Conservation (phyloP, 2,888 invertebrate species). For the Cantharis flavilabris region DNA sequence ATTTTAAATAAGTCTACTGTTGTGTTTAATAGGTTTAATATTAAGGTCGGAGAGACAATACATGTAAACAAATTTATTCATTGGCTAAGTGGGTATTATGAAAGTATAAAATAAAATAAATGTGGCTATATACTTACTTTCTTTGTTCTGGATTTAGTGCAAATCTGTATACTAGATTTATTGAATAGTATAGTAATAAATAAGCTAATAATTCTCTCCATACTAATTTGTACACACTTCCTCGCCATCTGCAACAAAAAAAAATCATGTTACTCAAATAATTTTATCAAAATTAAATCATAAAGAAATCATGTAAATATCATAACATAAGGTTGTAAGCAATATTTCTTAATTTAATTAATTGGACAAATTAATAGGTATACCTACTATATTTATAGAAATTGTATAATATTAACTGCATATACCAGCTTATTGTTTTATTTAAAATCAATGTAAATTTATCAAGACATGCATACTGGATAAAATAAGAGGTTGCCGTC, state of each 20-base stretch:
- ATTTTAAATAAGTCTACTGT: too few relatives aligned
- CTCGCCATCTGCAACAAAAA: conserved; percentile 81
- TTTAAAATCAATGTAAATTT: not conserved
- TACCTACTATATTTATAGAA: not conserved
- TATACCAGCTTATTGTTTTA: not conserved
- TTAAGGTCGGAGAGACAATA: too few relatives aligned
- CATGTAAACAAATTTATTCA: too few relatives aligned
- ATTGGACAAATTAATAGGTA: not conserved
- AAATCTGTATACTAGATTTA: conserved; percentile 86
- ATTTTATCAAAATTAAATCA: not conserved
- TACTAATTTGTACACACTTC: conserved; percentile 93
- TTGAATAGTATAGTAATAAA: conserved; percentile 81
- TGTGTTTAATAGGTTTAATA: too few relatives aligned
- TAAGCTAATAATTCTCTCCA: conserved; percentile 92
- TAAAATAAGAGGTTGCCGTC: not conserved
- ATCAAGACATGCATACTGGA: not conserved
- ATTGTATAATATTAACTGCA: not conserved
- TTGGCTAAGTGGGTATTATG: too few relatives aligned
- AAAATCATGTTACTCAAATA: not conserved
- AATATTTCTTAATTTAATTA: not conserved
- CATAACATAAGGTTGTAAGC: too few relatives aligned
- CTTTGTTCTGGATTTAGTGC: conserved; percentile 79
- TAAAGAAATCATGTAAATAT: not conserved
- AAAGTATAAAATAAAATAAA: not conserved
- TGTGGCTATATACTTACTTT: conserved; percentile 64